Base-by-base conservation (phyloP, 2,888 invertebrate species). In the Platycheirus albimanus region DNA sequence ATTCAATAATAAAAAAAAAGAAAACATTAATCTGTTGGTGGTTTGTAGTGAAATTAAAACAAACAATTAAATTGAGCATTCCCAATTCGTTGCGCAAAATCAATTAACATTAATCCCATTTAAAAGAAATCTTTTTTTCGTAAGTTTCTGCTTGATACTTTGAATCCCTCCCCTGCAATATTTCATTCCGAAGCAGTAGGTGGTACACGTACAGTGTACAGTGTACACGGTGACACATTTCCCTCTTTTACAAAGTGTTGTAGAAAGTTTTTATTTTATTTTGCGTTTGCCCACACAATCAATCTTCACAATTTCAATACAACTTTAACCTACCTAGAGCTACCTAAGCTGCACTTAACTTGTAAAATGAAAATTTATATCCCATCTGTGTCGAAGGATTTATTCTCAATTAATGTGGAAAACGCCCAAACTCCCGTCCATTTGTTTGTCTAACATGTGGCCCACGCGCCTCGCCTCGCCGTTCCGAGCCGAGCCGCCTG, bases 291-390 rank as follows among this genome's bases (percentile, higher is more conserved):
- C 58, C 49, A 33, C 64, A 38, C 76, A 76, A 83, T 77, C 77
- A 47, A 78, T 74, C 74, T 77, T 83, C 69, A 24, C 47, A 77
- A 63, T 83, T 64, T 69, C 72, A 83, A 71, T 71, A 83, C 45
- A 74, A 83, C 67, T 61, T 61, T 61, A 41, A 61, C 30, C 58
- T 58, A 56, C 6, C 5, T 3, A 17, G n/a, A n/a, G n/a, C 43
- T 58, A 78, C 51, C 56, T 78, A 81, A 81, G 77, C 81, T 67
- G 81, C 71, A 77, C 77, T 81, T 71, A 81, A 81, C 83, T 83
- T 83, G 72, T 75, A 75, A 84, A 84, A 79, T 84, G 74, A 79
- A 79, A 84, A 84, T 84, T 78, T 84, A 84, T 84, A 71, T 84
- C 58, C 72, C 84, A 84, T 84, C 84, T 78, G 84, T 64, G 66